Evolutionary conservation across 2,888 invertebrate genomes (phyloP).

Genomic region (Rhabditoides inermis): DNA sequence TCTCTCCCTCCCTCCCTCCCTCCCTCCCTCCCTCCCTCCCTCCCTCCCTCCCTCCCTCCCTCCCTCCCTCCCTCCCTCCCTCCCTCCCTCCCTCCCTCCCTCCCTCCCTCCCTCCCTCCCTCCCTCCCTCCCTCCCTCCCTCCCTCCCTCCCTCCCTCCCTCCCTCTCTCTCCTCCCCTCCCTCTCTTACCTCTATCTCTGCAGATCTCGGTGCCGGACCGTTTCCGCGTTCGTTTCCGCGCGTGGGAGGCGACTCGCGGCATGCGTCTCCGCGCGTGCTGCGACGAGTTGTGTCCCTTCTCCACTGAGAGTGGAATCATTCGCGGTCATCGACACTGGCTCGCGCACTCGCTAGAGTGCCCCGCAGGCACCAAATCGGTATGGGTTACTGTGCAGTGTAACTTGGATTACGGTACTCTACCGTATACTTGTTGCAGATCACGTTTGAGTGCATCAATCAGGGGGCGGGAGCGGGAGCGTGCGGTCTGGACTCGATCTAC

Average conservation of each 20-base stretch:
- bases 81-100: background rate
- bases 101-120: background rate
- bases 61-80: background rate
- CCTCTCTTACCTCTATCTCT: no score
- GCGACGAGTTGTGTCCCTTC: constrained; percentile 40
- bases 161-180: background rate
- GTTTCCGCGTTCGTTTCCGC: constrained; percentile 23
- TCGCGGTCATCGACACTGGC: constrained; percentile 37
- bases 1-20: background rate
- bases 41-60: background rate
- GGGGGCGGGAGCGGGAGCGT: constrained; percentile 39
- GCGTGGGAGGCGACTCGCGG: constrained; percentile 42
- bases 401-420: background rate
- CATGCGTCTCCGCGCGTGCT: constrained; percentile 39
- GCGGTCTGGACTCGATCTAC: constrained; percentile 32
- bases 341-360: constrained; percentile 29
- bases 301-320: constrained; percentile 38
- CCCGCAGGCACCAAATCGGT: constrained; percentile 40
- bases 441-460: constrained; percentile 45
- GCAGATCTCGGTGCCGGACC: constrained; percentile 10
- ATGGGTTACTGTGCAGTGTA: background rate
- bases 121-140: background rate
- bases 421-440: constrained; percentile 23
- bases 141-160: background rate
- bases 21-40: background rate